Percentiles rank a stretch among this genome's conserved stretches.
Evolutionary conservation across 2,888 invertebrate genomes (phyloP).

Genomic region (Mythimna loreyi): DNA sequence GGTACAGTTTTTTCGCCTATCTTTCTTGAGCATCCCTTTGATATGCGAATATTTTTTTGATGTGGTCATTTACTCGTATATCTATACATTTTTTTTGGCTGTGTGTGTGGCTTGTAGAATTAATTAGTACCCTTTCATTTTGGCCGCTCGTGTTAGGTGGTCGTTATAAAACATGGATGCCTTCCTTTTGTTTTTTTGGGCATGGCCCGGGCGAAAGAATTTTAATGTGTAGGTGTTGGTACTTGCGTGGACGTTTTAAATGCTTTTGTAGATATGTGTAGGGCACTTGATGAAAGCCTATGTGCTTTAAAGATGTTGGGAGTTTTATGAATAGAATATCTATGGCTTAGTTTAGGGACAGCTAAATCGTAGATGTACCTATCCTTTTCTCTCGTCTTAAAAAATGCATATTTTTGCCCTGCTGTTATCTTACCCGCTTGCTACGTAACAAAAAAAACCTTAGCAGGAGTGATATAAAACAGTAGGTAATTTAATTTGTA

Average conservation of each 20-base stretch:
- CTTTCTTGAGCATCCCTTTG: constrained; percentile 74
- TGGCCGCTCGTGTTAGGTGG: constrained; percentile 71
- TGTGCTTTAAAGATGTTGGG: background rate
- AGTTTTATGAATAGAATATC: background rate
- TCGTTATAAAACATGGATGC: constrained; percentile 74
- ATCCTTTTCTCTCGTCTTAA: too few relatives aligned
- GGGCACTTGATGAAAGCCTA: background rate
- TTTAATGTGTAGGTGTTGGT: constrained; percentile 72
- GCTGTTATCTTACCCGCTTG: too few relatives aligned
- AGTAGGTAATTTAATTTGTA: background rate
- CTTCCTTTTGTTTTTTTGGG: constrained; percentile 63
- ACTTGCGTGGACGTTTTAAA: constrained; percentile 35
- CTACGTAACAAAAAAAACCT: too few relatives aligned
- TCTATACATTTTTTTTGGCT: constrained; percentile 38
- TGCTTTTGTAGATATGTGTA: constrained; percentile 26
- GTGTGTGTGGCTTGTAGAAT: constrained; percentile 79
- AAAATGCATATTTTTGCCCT: too few relatives aligned
- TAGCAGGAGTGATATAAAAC: background rate
- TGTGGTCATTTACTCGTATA: constrained; percentile 9
- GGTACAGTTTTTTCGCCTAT: constrained; percentile 73
- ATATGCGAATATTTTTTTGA: constrained; percentile 56
- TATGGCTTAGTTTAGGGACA: background rate
- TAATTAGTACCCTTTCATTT: constrained; percentile 83
- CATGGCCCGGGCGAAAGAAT: constrained; percentile 76
- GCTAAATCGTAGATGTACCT: too few relatives aligned